A percentile compares a stretch with the other conserved stretches of the same genome.
Evolutionary conservation across 2,888 invertebrate species (phyloP).

Genomic region (Thera britannica): DNA sequence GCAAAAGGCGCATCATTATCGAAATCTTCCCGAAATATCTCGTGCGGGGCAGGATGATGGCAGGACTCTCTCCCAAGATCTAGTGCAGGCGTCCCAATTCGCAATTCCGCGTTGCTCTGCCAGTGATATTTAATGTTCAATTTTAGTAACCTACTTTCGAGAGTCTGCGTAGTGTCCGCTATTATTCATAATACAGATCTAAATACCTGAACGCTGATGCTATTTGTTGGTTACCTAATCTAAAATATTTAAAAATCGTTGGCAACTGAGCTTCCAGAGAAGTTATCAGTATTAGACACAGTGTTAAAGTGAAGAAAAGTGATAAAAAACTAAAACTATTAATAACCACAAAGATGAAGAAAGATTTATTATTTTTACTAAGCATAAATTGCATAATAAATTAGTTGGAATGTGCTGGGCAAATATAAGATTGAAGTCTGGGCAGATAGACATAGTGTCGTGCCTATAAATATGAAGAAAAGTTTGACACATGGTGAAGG

Average conservation of each 20-base stretch:
- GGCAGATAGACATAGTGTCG: constrained; percentile 4
- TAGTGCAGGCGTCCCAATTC: constrained; percentile 49
- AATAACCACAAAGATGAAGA: not conserved
- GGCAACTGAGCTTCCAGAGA: not conserved
- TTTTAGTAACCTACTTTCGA: constrained; percentile 27
- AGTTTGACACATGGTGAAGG: constrained; percentile 1
- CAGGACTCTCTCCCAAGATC: constrained; percentile 52
- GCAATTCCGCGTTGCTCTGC: constrained; percentile 57
- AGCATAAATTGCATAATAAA: constrained; percentile 6
- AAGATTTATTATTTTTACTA: constrained; percentile 14
- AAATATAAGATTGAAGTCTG: constrained; percentile 5
- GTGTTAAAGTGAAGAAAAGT: no score
- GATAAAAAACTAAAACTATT: not conserved
- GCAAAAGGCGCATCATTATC: constrained; percentile 54
- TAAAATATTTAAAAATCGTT: constrained; percentile 1
- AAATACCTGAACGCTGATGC: constrained; percentile 19
- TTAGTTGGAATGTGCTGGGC: not conserved
- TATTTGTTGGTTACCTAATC: constrained; percentile 11
- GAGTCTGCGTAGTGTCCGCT: constrained; percentile 23
- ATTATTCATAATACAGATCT: constrained; percentile 28
- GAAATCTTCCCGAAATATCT: constrained; percentile 29
- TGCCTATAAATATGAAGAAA: not conserved
- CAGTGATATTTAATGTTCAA: constrained; percentile 35
- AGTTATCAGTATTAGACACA: not conserved
- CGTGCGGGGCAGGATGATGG: constrained; percentile 27